phyloP scores from a whole-genome alignment of 2,888 invertebrate species.

The Drosophila heteroneura region DNA sequence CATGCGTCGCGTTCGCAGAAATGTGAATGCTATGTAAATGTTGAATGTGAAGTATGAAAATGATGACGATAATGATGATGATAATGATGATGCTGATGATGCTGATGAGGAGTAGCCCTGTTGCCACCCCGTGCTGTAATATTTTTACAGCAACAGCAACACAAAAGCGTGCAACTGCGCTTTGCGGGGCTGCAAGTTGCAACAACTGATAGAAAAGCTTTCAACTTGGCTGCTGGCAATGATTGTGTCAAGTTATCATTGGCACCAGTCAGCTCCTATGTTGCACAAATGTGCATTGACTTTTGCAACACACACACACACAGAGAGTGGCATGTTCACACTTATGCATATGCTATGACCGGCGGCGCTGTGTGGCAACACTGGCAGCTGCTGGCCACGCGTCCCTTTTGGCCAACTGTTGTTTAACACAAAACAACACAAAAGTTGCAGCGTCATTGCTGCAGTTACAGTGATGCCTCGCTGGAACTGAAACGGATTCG shows the following conservation, averaged over 20 bases:
- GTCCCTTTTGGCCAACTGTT: constrained; percentile 64
- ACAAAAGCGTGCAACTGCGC: constrained; percentile 1
- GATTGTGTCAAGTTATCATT: constrained; percentile 13
- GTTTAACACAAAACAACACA: neutral
- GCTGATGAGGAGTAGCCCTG: neutral
- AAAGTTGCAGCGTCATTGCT: constrained; percentile 48
- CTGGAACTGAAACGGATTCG: neutral
- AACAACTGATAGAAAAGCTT: constrained; percentile 35
- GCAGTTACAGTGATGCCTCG: constrained; percentile 25
- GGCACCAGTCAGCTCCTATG: neutral
- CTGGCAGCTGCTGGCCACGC: constrained; percentile 55
- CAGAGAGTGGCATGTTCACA: neutral
- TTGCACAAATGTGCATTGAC: constrained; percentile 57
- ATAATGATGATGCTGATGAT: neutral
- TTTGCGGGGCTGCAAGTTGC: constrained; percentile 41
- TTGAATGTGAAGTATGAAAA: constrained; percentile 29
- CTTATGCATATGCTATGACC: constrained; percentile 25
- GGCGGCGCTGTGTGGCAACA: constrained; percentile 31
- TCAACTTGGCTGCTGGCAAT: constrained; percentile 24
- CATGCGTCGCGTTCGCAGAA: constrained; percentile 39
- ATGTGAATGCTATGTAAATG: constrained; percentile 20
- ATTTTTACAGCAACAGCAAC: constrained; percentile 43
- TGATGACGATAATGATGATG: constrained; percentile 4
- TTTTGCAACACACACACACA: constrained; percentile 32
- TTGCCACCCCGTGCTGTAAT: constrained; percentile 32